Percentiles rank a stretch among this genome's conserved stretches.
These are phyloP conservation scores for Pachymerium ferrugineum DNA, from an alignment of 2,888 invertebrate genomes.

Conservation along the genomic window DNA sequence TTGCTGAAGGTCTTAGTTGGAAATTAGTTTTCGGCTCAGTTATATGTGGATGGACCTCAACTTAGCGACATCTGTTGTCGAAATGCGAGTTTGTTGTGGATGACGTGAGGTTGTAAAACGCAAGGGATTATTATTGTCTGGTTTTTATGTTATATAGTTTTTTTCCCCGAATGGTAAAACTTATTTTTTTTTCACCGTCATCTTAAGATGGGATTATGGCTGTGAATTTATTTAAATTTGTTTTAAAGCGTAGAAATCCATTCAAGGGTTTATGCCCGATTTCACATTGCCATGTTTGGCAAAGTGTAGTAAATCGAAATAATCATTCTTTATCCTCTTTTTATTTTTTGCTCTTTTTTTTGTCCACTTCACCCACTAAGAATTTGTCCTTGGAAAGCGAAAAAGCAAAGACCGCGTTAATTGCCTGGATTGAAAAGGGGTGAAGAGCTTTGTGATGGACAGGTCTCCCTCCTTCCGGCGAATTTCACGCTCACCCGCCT, in stretches of 20 bases:
- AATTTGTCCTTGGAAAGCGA: no score
- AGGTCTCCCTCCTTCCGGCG: slow-evolving; percentile 25
- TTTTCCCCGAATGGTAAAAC: not conserved
- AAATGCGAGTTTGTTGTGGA: not conserved
- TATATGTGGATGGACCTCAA: no score
- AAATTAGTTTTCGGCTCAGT: not conserved
- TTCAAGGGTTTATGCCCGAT: no score
- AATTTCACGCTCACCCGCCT: slow-evolving; percentile 27
- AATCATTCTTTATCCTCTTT: no score
- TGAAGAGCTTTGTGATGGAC: slow-evolving; percentile 19
- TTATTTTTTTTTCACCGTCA: not conserved
- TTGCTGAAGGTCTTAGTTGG: not conserved
- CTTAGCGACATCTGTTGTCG: slow-evolving; percentile 14
- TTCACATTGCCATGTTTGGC: not conserved
- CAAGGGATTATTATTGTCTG: not conserved
- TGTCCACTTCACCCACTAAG: not conserved
- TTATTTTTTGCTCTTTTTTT: not conserved
- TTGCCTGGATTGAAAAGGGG: slow-evolving; percentile 4
- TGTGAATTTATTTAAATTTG: not conserved
- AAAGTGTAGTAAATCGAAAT: not conserved
- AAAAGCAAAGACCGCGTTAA: not conserved
- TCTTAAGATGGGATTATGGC: not conserved
- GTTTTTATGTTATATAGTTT: not conserved
- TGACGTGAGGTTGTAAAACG: not conserved
- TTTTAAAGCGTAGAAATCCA: not conserved